These are phyloP conservation scores for Hyles lineata DNA, from an alignment of 2,888 invertebrate species.

Conservation along the genomic window DNA sequence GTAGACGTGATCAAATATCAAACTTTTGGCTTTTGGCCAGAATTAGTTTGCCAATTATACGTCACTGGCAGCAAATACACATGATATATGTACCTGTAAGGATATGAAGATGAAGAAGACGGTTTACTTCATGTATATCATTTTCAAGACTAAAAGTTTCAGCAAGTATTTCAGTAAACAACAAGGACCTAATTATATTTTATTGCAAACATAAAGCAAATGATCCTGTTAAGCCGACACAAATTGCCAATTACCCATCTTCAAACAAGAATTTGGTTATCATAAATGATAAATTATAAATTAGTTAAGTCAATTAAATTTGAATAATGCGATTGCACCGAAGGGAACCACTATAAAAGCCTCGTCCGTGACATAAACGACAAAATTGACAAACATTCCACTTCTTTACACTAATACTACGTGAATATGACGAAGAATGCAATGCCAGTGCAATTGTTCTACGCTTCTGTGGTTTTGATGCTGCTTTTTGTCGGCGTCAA, in stretches of 20 bases:
- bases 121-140: no score
- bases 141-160: background rate
- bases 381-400: background rate
- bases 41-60: no score
- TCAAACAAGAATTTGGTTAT: background rate
- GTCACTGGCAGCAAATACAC: no score
- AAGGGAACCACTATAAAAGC: constrained; percentile 11
- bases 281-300: background rate
- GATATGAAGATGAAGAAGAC: no score
- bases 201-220: background rate
- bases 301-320: constrained; percentile 2
- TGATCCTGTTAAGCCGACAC: background rate
- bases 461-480: background rate
- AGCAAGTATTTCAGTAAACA: background rate
- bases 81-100: no score
- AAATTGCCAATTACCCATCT: constrained; percentile 19
- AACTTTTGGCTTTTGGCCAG: no score
- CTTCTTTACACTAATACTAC: background rate
- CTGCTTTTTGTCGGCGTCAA: background rate
- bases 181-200: constrained; percentile 10
- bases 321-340: background rate
- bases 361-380: background rate
- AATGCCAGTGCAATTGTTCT: background rate
- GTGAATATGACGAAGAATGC: background rate
- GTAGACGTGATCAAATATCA: no score